Conservation (phyloP, 2,113 vertebrate species). For the Serilophus lunatus region DNA sequence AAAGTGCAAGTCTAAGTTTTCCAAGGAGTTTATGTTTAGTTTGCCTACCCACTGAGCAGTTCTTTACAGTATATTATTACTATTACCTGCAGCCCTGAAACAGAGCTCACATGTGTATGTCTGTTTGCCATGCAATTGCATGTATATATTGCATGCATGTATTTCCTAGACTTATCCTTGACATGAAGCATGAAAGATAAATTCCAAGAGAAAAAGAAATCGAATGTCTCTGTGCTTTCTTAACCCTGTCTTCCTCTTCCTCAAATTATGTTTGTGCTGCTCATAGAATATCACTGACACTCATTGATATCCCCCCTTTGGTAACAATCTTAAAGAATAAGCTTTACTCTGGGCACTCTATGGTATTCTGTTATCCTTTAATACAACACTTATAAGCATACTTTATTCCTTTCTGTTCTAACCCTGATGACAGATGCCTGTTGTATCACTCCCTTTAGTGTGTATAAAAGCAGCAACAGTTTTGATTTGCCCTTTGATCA, state of each 20-base stretch:
- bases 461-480: neutral
- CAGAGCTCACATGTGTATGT: neutral
- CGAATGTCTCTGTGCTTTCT: neutral
- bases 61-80: neutral
- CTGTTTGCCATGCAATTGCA: neutral
- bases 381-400: fast-evolving
- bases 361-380: neutral
- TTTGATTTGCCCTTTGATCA: neutral
- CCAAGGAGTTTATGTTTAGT: neutral
- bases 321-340: neutral
- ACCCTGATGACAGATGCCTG: neutral
- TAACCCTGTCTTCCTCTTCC: neutral
- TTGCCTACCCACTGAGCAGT: neutral
- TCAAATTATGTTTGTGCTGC: neutral
- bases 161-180: neutral
- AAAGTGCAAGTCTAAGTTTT: neutral
- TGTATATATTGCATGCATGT: no score
- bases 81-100: neutral
- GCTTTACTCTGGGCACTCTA: neutral
- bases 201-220: neutral
- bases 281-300: neutral
- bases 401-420: neutral
- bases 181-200: neutral
- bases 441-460: neutral
- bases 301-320: neutral